These are phyloP conservation scores for Drosophila parthenogenetica DNA, from an alignment of 2,888 invertebrate genomes.

Conservation along the genomic window DNA sequence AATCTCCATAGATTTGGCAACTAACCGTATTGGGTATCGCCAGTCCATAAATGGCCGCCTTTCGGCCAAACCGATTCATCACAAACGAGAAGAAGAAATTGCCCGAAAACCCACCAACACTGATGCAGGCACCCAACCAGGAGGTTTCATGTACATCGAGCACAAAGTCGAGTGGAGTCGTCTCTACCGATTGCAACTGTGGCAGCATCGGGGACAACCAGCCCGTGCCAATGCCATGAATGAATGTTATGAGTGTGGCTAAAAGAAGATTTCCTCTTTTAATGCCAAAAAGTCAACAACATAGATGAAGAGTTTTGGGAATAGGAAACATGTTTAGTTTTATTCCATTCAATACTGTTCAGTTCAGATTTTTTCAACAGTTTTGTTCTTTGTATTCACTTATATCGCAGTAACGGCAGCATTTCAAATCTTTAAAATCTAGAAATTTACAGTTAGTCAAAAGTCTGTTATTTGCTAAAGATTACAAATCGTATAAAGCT, in stretches of 20 bases:
- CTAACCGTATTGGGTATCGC: slow-evolving; percentile 83
- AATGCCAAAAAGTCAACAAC: too few species aligned
- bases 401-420: too few species aligned
- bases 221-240: slow-evolving; percentile 82
- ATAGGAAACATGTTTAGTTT: too few species aligned
- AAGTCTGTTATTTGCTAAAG: too few species aligned
- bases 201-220: slow-evolving; percentile 83
- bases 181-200: slow-evolving; percentile 62
- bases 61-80: slow-evolving; percentile 80
- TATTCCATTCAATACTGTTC: too few species aligned
- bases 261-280: too few species aligned
- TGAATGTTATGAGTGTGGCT: slow-evolving; percentile 80
- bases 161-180: slow-evolving; percentile 74
- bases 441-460: too few species aligned
- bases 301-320: too few species aligned
- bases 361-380: too few species aligned
- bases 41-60: slow-evolving; percentile 74
- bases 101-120: slow-evolving; percentile 80
- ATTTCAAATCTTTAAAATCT: too few species aligned
- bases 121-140: slow-evolving; percentile 82
- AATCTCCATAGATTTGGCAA: slow-evolving; percentile 4
- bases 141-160: slow-evolving; percentile 80
- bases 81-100: slow-evolving; percentile 78
- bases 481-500: too few species aligned
- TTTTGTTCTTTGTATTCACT: too few species aligned